A percentile compares a stretch with the other conserved stretches of the same genome.
Conservation (phyloP, 2,797 vertebrate genomes). For the Haliaeetus vocifer region DNA sequence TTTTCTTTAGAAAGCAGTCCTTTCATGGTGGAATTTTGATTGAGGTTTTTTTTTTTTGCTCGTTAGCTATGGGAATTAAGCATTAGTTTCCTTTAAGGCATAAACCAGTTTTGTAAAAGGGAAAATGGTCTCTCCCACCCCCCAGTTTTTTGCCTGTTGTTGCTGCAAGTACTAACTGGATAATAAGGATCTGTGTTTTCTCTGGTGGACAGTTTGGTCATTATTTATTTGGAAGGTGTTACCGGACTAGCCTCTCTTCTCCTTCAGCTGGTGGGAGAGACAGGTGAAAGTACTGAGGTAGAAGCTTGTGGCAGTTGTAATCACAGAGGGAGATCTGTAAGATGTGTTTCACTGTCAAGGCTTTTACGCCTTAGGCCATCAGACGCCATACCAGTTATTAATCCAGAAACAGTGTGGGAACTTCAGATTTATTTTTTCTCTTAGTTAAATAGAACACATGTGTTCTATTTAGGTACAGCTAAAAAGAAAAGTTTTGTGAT, state of each 20-base stretch:
- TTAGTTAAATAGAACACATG: background rate
- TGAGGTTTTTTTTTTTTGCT: slow-evolving; percentile 18
- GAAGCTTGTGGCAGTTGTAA: slow-evolving; percentile 18
- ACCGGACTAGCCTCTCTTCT: background rate
- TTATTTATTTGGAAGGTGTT: slow-evolving; percentile 1
- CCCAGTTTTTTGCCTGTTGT: background rate
- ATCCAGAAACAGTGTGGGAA: background rate
- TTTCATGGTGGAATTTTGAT: slow-evolving; percentile 62
- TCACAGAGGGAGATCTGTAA: background rate
- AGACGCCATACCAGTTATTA: slow-evolving; percentile 8
- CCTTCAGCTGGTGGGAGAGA: background rate
- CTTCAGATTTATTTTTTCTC: background rate
- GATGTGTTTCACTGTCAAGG: slow-evolving; percentile 12
- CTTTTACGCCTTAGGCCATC: slow-evolving; percentile 8
- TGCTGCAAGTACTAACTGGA: background rate
- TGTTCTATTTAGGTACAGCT: background rate
- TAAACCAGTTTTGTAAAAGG: background rate
- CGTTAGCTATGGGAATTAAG: background rate
- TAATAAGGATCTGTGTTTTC: background rate
- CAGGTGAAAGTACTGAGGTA: background rate
- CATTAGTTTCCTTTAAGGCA: slow-evolving; percentile 30
- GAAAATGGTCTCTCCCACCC: background rate
- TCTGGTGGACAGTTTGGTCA: background rate
- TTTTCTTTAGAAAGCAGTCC: slow-evolving; percentile 58
- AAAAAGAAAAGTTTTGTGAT: background rate